Evolutionary conservation across 2,113 vertebrate genomes (phyloP).

Genomic region (Ammodytes dubius): DNA sequence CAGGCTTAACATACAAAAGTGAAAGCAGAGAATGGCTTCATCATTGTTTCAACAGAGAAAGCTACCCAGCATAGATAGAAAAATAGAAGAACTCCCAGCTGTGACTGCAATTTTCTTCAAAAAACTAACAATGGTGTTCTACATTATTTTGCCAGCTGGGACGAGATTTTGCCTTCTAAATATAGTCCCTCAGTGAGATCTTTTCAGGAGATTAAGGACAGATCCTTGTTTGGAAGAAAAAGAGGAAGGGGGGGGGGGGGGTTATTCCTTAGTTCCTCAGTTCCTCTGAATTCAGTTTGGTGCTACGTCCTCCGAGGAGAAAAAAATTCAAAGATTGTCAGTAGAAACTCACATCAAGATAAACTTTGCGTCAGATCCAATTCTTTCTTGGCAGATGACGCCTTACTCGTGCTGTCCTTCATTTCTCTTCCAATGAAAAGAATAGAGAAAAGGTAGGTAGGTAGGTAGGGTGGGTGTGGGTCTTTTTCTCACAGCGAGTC

Average conservation of each 20-base stretch:
- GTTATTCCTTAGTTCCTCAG: conserved; percentile 74
- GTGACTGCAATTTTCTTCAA: conserved; percentile 53
- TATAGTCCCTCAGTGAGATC: conserved; percentile 59
- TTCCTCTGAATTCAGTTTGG: not conserved
- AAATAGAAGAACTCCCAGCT: conserved; percentile 76
- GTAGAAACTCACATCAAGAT: conserved; percentile 65
- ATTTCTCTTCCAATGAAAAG: conserved; percentile 33
- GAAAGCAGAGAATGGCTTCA: conserved; percentile 51
- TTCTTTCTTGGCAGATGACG: conserved; percentile 55
- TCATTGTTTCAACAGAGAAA: conserved; percentile 38
- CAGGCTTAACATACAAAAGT: conserved; percentile 63
- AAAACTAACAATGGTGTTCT: conserved; percentile 65
- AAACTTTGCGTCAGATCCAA: conserved; percentile 68
- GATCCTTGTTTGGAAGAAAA: conserved; percentile 61
- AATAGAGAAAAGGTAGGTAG: conserved; percentile 35
- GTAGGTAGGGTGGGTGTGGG: conserved; percentile 49
- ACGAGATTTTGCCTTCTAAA: conserved; percentile 67
- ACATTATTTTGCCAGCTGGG: conserved; percentile 62
- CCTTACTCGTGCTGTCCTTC: conserved; percentile 71
- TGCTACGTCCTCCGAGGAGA: conserved; percentile 37
- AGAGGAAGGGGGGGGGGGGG: not conserved
- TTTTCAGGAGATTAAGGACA: conserved; percentile 61
- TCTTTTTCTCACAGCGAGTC: conserved; percentile 48
- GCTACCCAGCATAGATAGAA: conserved; percentile 62
- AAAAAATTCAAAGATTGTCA: conserved; percentile 45